Percentiles rank a stretch among this genome's conserved stretches.
phyloP scores from a whole-genome alignment of 2,113 vertebrate genomes.

The Petrocephalus microphthalmus region DNA sequence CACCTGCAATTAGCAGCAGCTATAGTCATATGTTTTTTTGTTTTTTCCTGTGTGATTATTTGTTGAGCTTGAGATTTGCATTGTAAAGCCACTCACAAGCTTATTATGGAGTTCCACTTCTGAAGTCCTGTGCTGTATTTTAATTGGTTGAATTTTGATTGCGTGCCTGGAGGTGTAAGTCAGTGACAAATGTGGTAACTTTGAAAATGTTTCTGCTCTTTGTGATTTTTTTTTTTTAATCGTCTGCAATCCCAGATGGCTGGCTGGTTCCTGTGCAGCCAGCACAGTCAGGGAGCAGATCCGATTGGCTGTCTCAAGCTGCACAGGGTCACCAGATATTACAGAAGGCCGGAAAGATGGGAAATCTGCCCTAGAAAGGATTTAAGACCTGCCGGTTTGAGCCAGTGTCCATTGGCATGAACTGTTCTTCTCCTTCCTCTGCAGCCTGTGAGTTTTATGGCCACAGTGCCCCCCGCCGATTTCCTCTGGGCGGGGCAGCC shows the following conservation, averaged over 20 bases:
- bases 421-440: conserved; percentile 24
- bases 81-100: background rate
- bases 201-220: background rate
- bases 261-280: background rate
- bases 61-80: background rate
- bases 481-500: conserved; percentile 49
- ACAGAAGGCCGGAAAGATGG: background rate
- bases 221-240: background rate
- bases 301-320: background rate
- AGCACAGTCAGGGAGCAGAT: background rate
- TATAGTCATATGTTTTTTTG: background rate
- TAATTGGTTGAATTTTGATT: conserved; percentile 7
- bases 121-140: background rate
- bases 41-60: background rate
- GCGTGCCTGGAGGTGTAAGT: background rate
- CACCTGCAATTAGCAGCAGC: background rate
- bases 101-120: background rate
- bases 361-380: background rate
- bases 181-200: background rate
- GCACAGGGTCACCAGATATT: background rate
- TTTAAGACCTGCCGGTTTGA: background rate
- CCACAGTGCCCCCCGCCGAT: conserved; percentile 55
- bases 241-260: background rate
- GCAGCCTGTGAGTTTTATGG: conserved; percentile 67
- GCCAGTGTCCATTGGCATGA: background rate